These are phyloP conservation scores for Aporrectodea caliginosa DNA, from an alignment of 1,140 invertebrate genomes.

Conservation along the genomic window DNA sequence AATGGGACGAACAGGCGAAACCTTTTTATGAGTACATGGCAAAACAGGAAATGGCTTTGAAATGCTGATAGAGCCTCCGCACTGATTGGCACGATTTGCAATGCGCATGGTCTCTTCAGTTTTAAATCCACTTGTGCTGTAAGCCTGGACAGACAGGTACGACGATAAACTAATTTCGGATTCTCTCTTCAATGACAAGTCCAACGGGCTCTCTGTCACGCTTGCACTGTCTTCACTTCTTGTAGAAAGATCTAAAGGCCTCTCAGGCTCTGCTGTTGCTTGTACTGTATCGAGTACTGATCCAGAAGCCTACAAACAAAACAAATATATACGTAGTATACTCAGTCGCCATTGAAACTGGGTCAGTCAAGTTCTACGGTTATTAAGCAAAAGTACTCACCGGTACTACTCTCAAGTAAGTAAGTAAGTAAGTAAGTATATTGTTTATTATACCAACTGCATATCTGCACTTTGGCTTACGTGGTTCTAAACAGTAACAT, in stretches of 20 bases:
- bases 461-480: no score
- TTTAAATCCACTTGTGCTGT: neutral
- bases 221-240: neutral
- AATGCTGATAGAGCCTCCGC: neutral
- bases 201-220: neutral
- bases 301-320: neutral
- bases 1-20: neutral
- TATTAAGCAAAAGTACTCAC: neutral
- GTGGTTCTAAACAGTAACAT: no score
- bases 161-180: neutral
- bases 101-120: neutral
- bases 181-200: neutral
- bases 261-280: neutral
- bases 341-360: neutral
- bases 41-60: neutral
- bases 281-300: neutral
- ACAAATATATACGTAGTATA: neutral
- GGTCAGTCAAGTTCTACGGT: neutral
- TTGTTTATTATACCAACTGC: no score
- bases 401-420: neutral
- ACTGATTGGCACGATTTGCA: neutral
- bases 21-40: neutral
- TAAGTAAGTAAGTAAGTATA: no score
- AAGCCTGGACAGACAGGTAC: neutral
- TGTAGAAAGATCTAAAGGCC: neutral